These are phyloP conservation scores for Menura novaehollandiae DNA, from an alignment of 2,113 vertebrate species.

Conservation along the genomic window DNA sequence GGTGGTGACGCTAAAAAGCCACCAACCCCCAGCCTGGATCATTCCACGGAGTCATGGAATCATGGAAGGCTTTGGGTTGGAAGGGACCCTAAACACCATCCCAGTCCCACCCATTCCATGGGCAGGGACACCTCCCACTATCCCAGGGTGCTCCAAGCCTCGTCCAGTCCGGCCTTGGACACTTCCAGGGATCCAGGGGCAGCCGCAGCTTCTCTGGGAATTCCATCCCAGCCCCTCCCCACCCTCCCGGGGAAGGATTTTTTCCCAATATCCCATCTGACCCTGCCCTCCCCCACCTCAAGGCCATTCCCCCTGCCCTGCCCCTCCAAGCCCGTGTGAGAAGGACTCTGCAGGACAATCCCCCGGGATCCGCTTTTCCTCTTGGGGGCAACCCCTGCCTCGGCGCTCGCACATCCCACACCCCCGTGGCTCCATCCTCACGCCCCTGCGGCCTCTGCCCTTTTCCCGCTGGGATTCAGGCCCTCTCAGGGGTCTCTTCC, in stretches of 20 bases:
- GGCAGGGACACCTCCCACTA: not conserved
- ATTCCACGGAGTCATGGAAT: not conserved
- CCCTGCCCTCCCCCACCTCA: not conserved
- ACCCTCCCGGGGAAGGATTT: not conserved
- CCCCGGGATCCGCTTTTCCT: rapidly evolving
- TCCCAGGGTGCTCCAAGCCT: not conserved
- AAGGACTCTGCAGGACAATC: not conserved
- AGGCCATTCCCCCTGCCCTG: not conserved
- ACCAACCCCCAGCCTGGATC: not conserved
- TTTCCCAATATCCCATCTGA: not conserved
- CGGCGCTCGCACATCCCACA: not conserved
- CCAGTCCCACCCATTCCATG: not conserved
- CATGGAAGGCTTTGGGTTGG: not conserved
- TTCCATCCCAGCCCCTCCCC: not conserved
- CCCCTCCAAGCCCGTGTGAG: not conserved
- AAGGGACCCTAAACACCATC: not conserved
- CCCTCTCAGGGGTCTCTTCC: no score
- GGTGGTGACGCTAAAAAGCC: not conserved
- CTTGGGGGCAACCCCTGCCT: rapidly evolving
- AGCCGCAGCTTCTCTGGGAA: not conserved
- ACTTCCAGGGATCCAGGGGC: not conserved
- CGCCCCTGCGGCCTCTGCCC: not conserved
- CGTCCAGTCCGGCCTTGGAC: not conserved
- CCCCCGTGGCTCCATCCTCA: not conserved
- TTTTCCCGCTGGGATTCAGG: no score